These are phyloP conservation scores for Melitaea athalia DNA, from an alignment of 2,888 invertebrate species.

Conservation along the genomic window DNA sequence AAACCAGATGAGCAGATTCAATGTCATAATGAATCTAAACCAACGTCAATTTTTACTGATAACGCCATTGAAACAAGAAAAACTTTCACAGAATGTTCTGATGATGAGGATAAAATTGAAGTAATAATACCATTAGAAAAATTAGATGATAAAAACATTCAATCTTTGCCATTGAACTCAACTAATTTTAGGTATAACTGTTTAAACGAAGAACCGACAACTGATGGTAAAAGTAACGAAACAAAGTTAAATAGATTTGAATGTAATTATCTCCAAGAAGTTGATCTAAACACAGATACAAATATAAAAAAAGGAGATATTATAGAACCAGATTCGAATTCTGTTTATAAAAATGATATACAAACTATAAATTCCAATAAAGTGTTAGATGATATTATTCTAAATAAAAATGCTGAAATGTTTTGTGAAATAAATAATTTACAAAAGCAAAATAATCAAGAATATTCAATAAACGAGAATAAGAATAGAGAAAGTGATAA, in stretches of 20 bases:
- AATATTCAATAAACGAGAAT: neutral
- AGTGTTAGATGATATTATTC: neutral
- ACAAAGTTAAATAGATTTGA: neutral
- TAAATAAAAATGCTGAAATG: neutral
- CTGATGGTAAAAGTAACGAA: neutral
- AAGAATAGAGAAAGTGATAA: neutral
- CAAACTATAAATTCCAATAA: neutral
- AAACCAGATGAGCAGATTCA: neutral
- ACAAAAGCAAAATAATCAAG: neutral
- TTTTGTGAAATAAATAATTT: neutral
- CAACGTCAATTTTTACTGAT: neutral
- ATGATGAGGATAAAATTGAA: constrained; percentile 7
- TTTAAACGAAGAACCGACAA: neutral
- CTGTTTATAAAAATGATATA: neutral
- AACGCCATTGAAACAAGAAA: neutral
- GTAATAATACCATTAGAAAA: constrained; percentile 9
- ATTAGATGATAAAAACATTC: neutral
- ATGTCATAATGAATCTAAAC: neutral
- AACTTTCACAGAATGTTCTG: neutral
- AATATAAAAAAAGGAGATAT: neutral
- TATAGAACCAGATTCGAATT: neutral
- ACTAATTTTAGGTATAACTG: neutral
- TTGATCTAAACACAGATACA: neutral
- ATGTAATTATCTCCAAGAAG: neutral
- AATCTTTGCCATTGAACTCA: neutral